phyloP scores from a whole-genome alignment of 2,797 vertebrate genomes.

The Xyrichtys novacula region DNA sequence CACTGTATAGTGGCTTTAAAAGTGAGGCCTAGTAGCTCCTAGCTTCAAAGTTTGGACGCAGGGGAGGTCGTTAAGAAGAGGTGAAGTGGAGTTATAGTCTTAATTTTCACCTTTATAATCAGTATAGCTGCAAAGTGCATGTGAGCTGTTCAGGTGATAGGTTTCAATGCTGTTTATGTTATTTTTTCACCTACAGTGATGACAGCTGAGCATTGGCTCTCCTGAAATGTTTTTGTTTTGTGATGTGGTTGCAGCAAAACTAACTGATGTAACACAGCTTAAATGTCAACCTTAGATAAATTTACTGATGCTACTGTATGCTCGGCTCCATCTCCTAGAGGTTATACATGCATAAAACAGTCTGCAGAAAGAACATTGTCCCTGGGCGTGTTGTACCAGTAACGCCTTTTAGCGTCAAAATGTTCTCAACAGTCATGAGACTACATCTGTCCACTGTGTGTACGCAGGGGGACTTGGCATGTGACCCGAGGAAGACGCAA shows the following conservation, averaged over 20 bases:
- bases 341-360: constrained; percentile 17
- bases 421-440: constrained; percentile 77
- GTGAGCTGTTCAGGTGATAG: constrained; percentile 35
- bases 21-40: constrained; percentile 1
- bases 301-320: constrained; percentile 14
- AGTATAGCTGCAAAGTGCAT: constrained; percentile 34
- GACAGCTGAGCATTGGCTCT: constrained; percentile 29
- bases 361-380: constrained; percentile 54
- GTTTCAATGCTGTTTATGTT: constrained; percentile 42
- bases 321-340: constrained; percentile 29
- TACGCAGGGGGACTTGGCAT: constrained; percentile 69
- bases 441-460: constrained; percentile 65
- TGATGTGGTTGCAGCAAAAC: constrained; percentile 5
- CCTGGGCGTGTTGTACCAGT: constrained; percentile 54
- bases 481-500: constrained; percentile 78
- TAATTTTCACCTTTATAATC: constrained; percentile 41
- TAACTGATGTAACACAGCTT: neutral
- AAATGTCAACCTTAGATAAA: constrained; percentile 22
- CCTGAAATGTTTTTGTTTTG: constrained; percentile 8
- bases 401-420: constrained; percentile 63
- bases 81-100: constrained; percentile 26
- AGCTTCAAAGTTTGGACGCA: constrained; percentile 17
- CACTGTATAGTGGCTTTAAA: constrained; percentile 4
- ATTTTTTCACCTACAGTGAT: constrained; percentile 48
- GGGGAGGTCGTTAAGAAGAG: constrained; percentile 27